A percentile compares a stretch with the other conserved stretches of the same genome.
phyloP scores from a whole-genome alignment of 1,140 invertebrate species.

The Brachionus paranguensis region DNA sequence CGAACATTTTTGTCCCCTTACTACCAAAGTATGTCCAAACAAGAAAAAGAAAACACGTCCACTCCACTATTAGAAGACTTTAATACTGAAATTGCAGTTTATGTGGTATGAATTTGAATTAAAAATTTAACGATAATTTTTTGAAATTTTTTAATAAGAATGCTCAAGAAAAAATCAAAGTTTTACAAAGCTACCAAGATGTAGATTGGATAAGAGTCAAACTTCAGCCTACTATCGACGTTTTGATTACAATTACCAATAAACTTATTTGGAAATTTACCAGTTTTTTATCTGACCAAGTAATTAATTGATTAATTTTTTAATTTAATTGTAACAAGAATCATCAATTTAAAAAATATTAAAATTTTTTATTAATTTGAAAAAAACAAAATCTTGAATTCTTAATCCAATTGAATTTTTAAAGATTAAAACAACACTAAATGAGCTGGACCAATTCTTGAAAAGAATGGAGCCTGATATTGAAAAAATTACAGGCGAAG shows the following conservation, averaged over 20 bases:
- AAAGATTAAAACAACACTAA: conserved; percentile 42
- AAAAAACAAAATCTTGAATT: not conserved
- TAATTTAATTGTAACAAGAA: not conserved
- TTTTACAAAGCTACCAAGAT: conserved; percentile 1
- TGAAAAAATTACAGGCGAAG: conserved; percentile 54
- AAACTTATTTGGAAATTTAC: conserved; percentile 57
- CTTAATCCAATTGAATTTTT: not conserved
- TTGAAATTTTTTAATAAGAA: conserved; percentile 11
- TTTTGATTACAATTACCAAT: conserved; percentile 52
- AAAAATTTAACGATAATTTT: not conserved
- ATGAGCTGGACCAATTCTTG: conserved; percentile 51
- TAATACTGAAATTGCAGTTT: conserved; percentile 54
- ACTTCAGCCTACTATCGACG: conserved; percentile 53
- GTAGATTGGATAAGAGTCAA: conserved; percentile 53
- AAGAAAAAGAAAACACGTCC: conserved; percentile 43
- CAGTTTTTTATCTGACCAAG: conserved; percentile 54
- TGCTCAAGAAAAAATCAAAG: conserved; percentile 31
- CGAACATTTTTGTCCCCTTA: conserved; percentile 52
- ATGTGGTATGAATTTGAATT: conserved; percentile 45
- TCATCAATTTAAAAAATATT: not conserved
- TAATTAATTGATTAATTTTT: conserved; percentile 40
- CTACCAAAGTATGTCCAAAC: conserved; percentile 42
- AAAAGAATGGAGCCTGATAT: conserved; percentile 55
- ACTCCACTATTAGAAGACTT: conserved; percentile 54
- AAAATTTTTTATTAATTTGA: not conserved